Percentiles rank a stretch among this genome's conserved stretches.
phyloP scores from a whole-genome alignment of 2,888 invertebrate species.

The Epinotia nisella region DNA sequence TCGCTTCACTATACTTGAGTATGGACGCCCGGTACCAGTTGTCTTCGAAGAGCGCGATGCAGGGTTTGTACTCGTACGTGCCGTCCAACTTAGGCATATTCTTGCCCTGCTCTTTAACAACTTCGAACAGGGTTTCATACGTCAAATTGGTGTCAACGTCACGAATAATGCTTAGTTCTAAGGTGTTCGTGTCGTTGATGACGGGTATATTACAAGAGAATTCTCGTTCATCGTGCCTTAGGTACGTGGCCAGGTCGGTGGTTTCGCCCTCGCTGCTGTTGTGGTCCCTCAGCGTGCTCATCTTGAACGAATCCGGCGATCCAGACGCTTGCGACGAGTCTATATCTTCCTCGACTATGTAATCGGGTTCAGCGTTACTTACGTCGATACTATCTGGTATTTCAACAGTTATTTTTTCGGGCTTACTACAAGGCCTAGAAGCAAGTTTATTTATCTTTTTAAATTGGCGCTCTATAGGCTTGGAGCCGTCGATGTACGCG shows the following conservation, averaged over 20 bases:
- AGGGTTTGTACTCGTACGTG: conserved; percentile 69
- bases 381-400: conserved; percentile 15
- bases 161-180: conserved; percentile 23
- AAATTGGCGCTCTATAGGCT: conserved; percentile 38
- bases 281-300: conserved; percentile 17
- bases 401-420: conserved; percentile 9
- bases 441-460: background rate
- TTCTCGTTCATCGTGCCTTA: conserved; percentile 11
- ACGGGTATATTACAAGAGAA: conserved; percentile 32
- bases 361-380: conserved; percentile 34
- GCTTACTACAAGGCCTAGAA: background rate
- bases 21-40: conserved; percentile 87
- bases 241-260: background rate
- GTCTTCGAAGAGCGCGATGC: conserved; percentile 83
- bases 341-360: conserved; percentile 47
- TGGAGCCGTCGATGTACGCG: conserved; percentile 48
- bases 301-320: conserved; percentile 53
- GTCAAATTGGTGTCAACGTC: conserved; percentile 9
- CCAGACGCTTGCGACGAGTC: conserved; percentile 52
- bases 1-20: conserved; percentile 60
- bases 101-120: conserved; percentile 10
- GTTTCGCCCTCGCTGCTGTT: background rate
- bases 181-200: conserved; percentile 18
- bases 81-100: conserved; percentile 52
- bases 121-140: conserved; percentile 24